Base-by-base conservation (phyloP, 2,113 vertebrate genomes). In the Columbina picui region DNA sequence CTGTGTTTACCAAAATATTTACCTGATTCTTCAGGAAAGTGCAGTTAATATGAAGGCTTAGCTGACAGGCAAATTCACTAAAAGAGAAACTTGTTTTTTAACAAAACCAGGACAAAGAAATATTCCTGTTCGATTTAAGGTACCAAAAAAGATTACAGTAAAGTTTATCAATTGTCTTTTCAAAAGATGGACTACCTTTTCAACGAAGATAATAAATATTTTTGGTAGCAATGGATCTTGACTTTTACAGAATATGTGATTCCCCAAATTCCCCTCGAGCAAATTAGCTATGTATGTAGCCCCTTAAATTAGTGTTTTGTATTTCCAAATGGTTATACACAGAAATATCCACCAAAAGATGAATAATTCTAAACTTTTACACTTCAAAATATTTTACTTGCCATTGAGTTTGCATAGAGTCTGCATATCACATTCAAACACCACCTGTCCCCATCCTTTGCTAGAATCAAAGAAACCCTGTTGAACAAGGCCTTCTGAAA, bases 361-460 rank as follows among this genome's bases (percentile, higher is more conserved):
- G 9, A 74, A 43, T 18, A 39, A 9, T 60, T 84, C 20, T 63
- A 79, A 93, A 52, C 1, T 0, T 38, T 64, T 71, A 3, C 9
- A 43, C 7, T 88, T 68, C 26, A 50, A 79, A 81, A 21, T 3
- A 20, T 63, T 78, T 30, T 49, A 22, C 18, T 56, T 68, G 9
- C 3, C 41, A 15, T 5, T 61, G 27, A 64, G 8, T 74, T 78
- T 63, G 3, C 16, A 20, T 1, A 21, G 12, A 63, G 2, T 8
- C 2, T 2, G 2, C 3, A 7, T 20, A 27, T 32, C 10, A 4
- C 1, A 0, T 49, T 78, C 9, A 32, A 55, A 63, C 5, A 56
- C 12, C 3, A 56, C 16, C 55, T 2, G 0, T 25, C 9, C 21
- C 18, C 20, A n/a, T 10, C 11, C 4, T 17, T 57, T 14, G 10